Base-by-base conservation (phyloP, 2,113 vertebrate genomes). In the Anthoscopus minutus region DNA sequence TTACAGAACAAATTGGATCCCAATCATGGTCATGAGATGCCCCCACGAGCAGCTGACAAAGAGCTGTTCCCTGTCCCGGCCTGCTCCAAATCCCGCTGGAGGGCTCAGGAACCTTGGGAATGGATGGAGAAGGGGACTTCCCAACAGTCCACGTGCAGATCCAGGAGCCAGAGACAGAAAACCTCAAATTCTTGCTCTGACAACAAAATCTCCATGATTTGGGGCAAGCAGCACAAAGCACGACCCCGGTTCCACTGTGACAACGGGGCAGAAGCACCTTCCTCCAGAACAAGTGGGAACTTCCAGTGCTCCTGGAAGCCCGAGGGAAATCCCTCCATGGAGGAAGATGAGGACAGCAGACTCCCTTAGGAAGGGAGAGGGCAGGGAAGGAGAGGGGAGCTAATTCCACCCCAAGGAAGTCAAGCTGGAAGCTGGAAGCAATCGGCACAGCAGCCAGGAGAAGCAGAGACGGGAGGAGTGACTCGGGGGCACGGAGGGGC, bases 381-480 rank as follows among this genome's bases (percentile, higher is more conserved):
- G 77, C 65, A 60, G 61, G 93, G 64, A 54, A 91, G 73, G 84
- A 76, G 44, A 84, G 44, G 38, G 61, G 54, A 95, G 71, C 56
- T 10, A 74, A 35, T 66, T 45, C 50, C 60, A 72, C 76, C 79
- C 15, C 8, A 7, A 80, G 71, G 30, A 88, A 88, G 89, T 42
- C 27, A 27, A 83, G 81, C 37, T 57, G 83, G 11, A 10, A 94
- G 91, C 89, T 66, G 78, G 93, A 92, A 94, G 92, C 74, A 7
- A 12, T 21, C 31, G 69, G 66, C 88, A 91, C 51, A 5, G 13
- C 18, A 65, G 93, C 79, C 31, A 79, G 16, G 88, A 89, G 94
- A 70, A 93, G 92, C 94, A 91, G 90, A 60, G 44, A 50, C 81
- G 84, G 88, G 53, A 93, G 92, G 81, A 89, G 89, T 1, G 4